phyloP scores from a whole-genome alignment of 1,140 invertebrate species.

The Drosophila paulistorum region DNA sequence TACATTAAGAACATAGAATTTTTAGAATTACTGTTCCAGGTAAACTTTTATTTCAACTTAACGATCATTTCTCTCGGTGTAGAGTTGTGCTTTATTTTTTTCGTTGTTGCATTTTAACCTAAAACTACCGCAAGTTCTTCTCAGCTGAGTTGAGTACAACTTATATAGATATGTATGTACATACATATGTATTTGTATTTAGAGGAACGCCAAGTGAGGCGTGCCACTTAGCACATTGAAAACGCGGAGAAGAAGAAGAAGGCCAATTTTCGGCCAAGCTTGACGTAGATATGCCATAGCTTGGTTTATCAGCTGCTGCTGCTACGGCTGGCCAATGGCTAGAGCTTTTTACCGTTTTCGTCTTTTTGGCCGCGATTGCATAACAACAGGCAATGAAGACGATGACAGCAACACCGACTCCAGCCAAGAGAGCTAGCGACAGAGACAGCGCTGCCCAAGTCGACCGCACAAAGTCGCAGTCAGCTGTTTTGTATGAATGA shows the following conservation, averaged over 20 bases:
- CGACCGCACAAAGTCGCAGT: slow-evolving; percentile 21
- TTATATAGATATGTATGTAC: too few species aligned
- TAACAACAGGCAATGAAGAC: slow-evolving; percentile 35
- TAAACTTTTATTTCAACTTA: too few species aligned
- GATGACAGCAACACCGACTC: slow-evolving; percentile 1
- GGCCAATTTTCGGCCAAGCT: slow-evolving; percentile 60
- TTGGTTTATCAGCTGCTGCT: slow-evolving; percentile 11
- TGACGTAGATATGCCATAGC: slow-evolving; percentile 17
- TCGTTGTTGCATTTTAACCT: slow-evolving; percentile 5
- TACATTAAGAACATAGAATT: too few species aligned
- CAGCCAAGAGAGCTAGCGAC: not conserved
- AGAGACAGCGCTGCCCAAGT: not conserved
- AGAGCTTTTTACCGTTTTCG: slow-evolving; percentile 61
- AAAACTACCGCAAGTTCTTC: slow-evolving; percentile 33
- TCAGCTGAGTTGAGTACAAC: slow-evolving; percentile 7
- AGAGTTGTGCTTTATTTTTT: not conserved
- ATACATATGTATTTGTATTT: too few species aligned
- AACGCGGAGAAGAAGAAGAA: slow-evolving; percentile 5
- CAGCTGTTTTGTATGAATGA: slow-evolving; percentile 53
- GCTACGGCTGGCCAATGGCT: slow-evolving; percentile 45
- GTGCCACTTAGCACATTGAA: slow-evolving; percentile 28
- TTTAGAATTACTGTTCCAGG: too few species aligned
- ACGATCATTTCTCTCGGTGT: not conserved
- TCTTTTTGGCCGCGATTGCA: slow-evolving; percentile 51
- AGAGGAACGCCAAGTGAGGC: not conserved